Evolutionary conservation across 2,888 invertebrate species (phyloP), one percentile per base, ranked within the genome.

Genomic region (Rhagonycha lutea): DNA sequence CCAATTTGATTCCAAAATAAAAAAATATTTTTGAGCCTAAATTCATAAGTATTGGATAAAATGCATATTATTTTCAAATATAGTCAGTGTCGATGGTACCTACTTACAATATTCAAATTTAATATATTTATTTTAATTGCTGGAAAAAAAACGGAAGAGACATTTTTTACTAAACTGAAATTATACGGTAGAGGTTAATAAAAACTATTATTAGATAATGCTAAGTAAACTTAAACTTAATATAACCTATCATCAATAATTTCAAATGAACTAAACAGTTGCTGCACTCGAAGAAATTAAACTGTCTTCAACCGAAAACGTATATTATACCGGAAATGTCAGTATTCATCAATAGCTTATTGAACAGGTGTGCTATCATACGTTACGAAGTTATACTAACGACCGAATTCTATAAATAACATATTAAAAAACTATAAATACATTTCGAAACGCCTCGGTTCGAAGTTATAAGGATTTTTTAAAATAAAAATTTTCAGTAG

Each of bases 321-420:
- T 67, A 78, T 77, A 77, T 75, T 65, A 63, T 61, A 78, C 81
- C 81, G 81, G 81, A 81, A 80, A 81, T 72, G 81, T 81, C 81
- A 79, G 78, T 74, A 75, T 73, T 68, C 79, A 80, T 81, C 81
- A 81, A 81, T 81, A 81, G 75, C 63, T 18, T 69, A 80, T 81
- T 74, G 81, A 80, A 81, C 81, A 81, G 81, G 81, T 81, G 81
- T 73, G 73, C 69, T 69, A 74, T 70, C 63, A 62, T 28, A 76
- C 76, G 76, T 73, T 76, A 75, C 65, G 29, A 72, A 61, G 14
- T 68, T 11, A 8, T 32, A 72, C 69, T 47, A 69, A 74, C 73
- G 69, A 69, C 73, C 29, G 14, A 68, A 12, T 26, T 18, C 26
- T 73, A 65, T 65, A 65, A 24, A 65, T 65, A 65, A 24, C 63